Conservation (phyloP, 2,113 vertebrate species). For the Craseonycteris thonglongyai region DNA sequence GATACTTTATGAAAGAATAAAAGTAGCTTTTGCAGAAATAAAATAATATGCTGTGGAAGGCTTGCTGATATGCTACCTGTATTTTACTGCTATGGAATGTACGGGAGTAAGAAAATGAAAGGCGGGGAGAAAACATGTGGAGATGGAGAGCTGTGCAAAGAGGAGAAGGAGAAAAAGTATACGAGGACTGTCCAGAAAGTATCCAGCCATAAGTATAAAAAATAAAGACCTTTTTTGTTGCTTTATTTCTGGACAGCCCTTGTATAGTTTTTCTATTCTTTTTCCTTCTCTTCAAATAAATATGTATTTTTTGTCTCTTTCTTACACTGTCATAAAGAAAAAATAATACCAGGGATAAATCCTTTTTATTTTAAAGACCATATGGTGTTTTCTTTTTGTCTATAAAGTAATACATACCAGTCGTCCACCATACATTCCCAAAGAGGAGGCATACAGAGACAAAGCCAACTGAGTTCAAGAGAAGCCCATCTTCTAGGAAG, state of each 20-base stretch:
- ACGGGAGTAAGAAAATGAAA: background rate
- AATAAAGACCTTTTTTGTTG: no score
- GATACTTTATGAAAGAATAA: constrained; percentile 59
- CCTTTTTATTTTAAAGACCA: background rate
- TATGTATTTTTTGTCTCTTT: constrained; percentile 1
- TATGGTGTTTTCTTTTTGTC: background rate
- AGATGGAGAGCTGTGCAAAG: background rate
- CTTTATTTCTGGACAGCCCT: no score
- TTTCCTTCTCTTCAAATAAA: background rate
- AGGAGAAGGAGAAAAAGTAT: background rate
- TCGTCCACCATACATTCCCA: no score
- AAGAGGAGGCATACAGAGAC: no score
- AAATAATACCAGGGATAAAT: background rate
- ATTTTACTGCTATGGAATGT: background rate
- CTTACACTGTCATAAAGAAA: background rate
- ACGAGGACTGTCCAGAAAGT: no score
- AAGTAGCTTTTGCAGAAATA: constrained; percentile 32
- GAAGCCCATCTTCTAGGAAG: no score
- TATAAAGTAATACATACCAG: background rate
- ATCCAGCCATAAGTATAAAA: no score
- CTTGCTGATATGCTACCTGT: background rate
- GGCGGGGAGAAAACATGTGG: background rate
- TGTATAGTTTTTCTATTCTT: no score
- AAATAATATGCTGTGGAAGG: constrained; percentile 6
- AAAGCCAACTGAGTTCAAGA: no score